These are phyloP conservation scores for Pyrgilauda ruficollis DNA, from an alignment of 2,113 vertebrate genomes.

Conservation along the genomic window DNA sequence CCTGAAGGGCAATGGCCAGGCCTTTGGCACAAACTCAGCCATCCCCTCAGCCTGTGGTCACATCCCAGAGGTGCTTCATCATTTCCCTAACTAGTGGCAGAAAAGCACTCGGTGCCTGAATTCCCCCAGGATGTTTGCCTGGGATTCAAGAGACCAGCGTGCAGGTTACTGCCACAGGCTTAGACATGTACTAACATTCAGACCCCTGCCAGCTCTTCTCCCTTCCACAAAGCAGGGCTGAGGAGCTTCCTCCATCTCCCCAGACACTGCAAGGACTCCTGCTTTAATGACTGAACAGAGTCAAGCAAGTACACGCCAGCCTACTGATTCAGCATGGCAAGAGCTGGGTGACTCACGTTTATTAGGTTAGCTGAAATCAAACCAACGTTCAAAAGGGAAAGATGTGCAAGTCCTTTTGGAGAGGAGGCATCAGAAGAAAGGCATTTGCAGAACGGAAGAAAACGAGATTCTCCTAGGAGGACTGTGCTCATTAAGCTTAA, in stretches of 20 bases:
- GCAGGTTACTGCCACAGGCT: background rate
- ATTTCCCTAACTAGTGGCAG: background rate
- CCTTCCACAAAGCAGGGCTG: background rate
- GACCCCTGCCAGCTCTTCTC: background rate
- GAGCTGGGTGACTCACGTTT: background rate
- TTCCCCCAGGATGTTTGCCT: background rate
- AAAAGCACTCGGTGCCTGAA: background rate
- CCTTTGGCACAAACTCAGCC: background rate
- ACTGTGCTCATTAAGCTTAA: conserved; percentile 7
- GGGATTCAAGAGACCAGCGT: background rate
- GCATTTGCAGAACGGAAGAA: background rate
- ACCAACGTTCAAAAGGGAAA: background rate
- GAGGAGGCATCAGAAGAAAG: background rate
- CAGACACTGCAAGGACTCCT: background rate
- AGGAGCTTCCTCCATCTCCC: background rate
- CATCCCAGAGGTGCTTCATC: background rate
- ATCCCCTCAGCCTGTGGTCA: background rate
- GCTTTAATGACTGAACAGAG: fast-evolving
- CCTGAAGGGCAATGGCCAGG: background rate
- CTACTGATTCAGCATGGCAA: background rate
- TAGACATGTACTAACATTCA: background rate
- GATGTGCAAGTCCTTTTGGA: background rate
- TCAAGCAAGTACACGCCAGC: background rate
- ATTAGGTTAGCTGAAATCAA: background rate
- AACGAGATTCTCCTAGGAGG: background rate